These are phyloP conservation scores for Limnephilus rhombicus DNA, from an alignment of 2,888 invertebrate genomes.

Conservation along the genomic window DNA sequence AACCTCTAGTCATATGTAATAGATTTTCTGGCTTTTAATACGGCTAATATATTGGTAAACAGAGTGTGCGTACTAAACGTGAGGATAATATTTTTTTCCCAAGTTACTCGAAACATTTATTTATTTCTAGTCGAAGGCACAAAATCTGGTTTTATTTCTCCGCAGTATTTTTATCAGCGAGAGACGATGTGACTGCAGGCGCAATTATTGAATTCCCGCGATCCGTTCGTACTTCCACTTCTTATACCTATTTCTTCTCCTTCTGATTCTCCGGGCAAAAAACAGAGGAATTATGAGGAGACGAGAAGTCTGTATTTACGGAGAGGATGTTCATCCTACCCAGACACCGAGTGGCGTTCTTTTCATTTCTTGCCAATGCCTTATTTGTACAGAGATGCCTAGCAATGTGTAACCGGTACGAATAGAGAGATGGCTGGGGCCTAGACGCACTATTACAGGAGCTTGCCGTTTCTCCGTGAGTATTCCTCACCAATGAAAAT, in stretches of 20 bases:
- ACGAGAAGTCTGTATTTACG: background rate
- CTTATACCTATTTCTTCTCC: background rate
- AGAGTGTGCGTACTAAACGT: background rate
- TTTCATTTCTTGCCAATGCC: conserved; percentile 1
- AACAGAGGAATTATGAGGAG: background rate
- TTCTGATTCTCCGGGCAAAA: background rate
- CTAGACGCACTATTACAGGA: background rate
- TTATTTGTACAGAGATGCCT: background rate
- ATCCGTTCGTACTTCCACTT: background rate
- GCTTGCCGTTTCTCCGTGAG: background rate
- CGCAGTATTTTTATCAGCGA: background rate
- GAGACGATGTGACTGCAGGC: background rate
- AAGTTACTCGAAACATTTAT: background rate
- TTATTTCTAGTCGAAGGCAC: background rate
- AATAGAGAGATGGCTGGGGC: background rate
- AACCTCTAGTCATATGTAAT: background rate
- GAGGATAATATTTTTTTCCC: background rate
- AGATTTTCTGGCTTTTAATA: background rate
- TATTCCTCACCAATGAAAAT: background rate
- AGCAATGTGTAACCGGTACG: background rate
- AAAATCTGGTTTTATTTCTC: background rate
- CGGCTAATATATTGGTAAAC: background rate
- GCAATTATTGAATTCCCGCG: background rate
- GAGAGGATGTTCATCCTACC: background rate
- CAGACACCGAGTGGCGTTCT: conserved; percentile 1